Percentiles rank a stretch among this genome's conserved stretches.
These are phyloP conservation scores for Neoscelio sp. DNA, from an alignment of 2,888 invertebrate species.

Conservation along the genomic window DNA sequence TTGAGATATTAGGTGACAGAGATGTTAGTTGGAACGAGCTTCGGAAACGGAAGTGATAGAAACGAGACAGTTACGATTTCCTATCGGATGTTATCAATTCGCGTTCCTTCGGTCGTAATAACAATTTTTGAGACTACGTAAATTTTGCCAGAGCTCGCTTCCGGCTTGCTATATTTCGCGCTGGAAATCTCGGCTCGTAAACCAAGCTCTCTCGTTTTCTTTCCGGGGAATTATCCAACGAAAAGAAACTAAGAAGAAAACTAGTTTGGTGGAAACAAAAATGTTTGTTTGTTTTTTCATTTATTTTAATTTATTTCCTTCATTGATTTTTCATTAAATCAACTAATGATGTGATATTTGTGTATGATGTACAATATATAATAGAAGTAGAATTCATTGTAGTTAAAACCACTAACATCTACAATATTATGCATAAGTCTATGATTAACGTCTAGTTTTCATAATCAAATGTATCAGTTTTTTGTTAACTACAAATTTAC, in stretches of 20 bases:
- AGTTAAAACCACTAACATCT: too few relatives aligned
- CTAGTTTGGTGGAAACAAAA: too few relatives aligned
- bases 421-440: too few relatives aligned
- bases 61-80: conserved; percentile 33
- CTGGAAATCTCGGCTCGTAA: conserved; percentile 55
- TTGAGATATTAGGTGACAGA: neutral
- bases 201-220: conserved; percentile 37
- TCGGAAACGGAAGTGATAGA: conserved; percentile 22
- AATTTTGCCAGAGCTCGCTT: conserved; percentile 32
- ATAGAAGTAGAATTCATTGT: too few relatives aligned
- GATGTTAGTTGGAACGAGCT: neutral
- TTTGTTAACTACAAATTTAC: too few relatives aligned
- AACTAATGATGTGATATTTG: too few relatives aligned
- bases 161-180: conserved; percentile 23
- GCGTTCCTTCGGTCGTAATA: conserved; percentile 42
- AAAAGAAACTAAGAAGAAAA: conserved; percentile 20
- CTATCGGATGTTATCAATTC: conserved; percentile 41
- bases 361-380: too few relatives aligned
- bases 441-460: too few relatives aligned
- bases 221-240: conserved; percentile 38
- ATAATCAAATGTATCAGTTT: too few relatives aligned
- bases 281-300: too few relatives aligned
- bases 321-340: too few relatives aligned
- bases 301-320: too few relatives aligned
- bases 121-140: conserved; percentile 61